Base-by-base conservation (phyloP, 2,797 vertebrate genomes). In the Coregonus ussuriensis region DNA sequence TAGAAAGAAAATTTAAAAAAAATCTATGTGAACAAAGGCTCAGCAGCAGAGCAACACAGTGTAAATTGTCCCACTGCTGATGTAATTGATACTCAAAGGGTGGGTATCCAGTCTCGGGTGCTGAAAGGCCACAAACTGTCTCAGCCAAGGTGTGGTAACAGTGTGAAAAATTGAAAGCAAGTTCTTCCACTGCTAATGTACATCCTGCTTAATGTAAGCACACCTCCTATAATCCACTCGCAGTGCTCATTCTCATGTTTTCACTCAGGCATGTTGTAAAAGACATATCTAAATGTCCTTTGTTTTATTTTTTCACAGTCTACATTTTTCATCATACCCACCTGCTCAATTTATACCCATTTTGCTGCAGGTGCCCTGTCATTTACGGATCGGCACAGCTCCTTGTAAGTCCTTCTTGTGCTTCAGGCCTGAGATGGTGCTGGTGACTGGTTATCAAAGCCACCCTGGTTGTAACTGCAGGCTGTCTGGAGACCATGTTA, bases 21-120 rank as follows among this genome's bases (percentile, higher is more conserved):
- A 92, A 91, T 89, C 91, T 95, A 94, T 93, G 93, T 95, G 95
- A 95, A 91, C 92, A 94, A 95, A 96, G 95, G 89, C 95, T 95
- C 94, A 94, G 94, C 94, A 91, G 95, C 93, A 88, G 92, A 93
- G 94, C 92, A 95, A 96, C 95, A 90, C 86, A 91, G 95, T 96
- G 96, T 89, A 98, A 98, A 99, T 98, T 96, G 96, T 95, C 94
- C 91, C 92, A 91, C 94, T 93, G 93, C 94, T 94, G 94, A 93
- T 95, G 95, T 95, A 96, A 96, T 96, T 96, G 95, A 96, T 96
- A 95, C 95, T 96, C 96, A 95, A 96, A 95, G 94, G 94, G 91
- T 93, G 91, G 93, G 88, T 95, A 95, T 94, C 95, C 93, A 93
- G 93, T 83, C 81, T 94, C 89, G 93, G 91, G 93, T 94, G 94